Evolutionary conservation across 2,113 vertebrate species (phyloP).

Genomic region (Papio anubis): DNA sequence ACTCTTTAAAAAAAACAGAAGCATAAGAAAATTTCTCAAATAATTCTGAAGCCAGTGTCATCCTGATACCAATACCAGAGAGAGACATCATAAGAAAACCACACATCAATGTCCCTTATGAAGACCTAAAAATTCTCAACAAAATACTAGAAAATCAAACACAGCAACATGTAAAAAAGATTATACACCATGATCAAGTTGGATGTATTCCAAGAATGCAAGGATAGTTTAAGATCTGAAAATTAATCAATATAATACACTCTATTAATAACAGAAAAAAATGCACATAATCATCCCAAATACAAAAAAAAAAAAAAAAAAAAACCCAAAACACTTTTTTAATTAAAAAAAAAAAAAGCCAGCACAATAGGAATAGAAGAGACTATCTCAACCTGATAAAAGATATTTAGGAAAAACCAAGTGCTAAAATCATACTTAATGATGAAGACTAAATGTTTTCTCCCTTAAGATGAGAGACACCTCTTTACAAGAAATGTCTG

Average conservation of each 20-base stretch:
- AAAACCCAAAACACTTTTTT: not conserved
- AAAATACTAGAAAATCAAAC: not conserved
- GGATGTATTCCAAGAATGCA: not conserved
- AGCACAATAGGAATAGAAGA: not conserved
- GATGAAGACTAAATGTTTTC: not conserved
- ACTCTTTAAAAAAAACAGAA: not conserved
- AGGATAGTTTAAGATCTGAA: conserved; percentile 25
- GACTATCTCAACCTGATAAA: not conserved
- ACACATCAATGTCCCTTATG: not conserved
- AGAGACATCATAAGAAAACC: not conserved
- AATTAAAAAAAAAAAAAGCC: not conserved
- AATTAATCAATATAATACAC: not conserved
- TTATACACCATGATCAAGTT: not conserved
- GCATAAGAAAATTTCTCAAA: not conserved
- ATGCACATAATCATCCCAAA: not conserved
- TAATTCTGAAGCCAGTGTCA: not conserved
- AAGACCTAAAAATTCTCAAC: conserved; percentile 10
- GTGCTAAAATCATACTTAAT: not conserved
- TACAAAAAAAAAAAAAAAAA: not conserved
- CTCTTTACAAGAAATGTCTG: not conserved
- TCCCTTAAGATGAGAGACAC: not conserved
- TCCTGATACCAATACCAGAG: not conserved
- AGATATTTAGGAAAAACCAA: not conserved
- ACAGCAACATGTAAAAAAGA: not conserved
- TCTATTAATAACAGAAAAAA: not conserved